Evolutionary conservation across 1,140 invertebrate species (phyloP).

Genomic region (Brachionus rubens): DNA sequence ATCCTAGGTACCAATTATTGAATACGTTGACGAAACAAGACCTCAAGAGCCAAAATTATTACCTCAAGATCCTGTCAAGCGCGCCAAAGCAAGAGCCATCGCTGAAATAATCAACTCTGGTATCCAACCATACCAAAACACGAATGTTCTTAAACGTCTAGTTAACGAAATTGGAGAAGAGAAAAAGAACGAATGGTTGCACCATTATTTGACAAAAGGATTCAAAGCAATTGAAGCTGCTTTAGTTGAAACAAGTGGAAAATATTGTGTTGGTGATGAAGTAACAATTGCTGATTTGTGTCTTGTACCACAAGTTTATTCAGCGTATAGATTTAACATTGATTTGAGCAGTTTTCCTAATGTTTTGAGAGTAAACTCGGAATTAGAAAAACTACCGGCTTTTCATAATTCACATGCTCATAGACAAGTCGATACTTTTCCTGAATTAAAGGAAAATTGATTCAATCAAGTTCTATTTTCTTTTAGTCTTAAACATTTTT

Average conservation of each 20-base stretch:
- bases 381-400: not conserved
- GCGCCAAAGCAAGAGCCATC: conserved; percentile 71
- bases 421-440: not conserved
- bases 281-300: conserved; percentile 90
- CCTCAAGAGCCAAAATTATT: conserved; percentile 74
- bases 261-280: conserved; percentile 88
- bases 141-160: conserved; percentile 62
- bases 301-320: conserved; percentile 81
- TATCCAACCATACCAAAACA: conserved; percentile 91
- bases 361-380: not conserved
- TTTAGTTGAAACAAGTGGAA: conserved; percentile 75
- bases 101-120: conserved; percentile 81
- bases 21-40: conserved; percentile 87
- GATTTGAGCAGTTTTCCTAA: not conserved
- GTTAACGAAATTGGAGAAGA: conserved; percentile 49
- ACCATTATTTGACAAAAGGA: conserved; percentile 83
- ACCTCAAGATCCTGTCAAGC: conserved; percentile 77
- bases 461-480: too few species aligned
- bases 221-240: conserved; percentile 83
- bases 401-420: conserved; percentile 22
- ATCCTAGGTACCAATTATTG: conserved; percentile 76
- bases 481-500: too few species aligned
- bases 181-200: conserved; percentile 69
- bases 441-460: conserved; percentile 1
- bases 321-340: conserved; percentile 1